phyloP scores from a whole-genome alignment of 2,113 vertebrate species.

The Colossoma macropomum region DNA sequence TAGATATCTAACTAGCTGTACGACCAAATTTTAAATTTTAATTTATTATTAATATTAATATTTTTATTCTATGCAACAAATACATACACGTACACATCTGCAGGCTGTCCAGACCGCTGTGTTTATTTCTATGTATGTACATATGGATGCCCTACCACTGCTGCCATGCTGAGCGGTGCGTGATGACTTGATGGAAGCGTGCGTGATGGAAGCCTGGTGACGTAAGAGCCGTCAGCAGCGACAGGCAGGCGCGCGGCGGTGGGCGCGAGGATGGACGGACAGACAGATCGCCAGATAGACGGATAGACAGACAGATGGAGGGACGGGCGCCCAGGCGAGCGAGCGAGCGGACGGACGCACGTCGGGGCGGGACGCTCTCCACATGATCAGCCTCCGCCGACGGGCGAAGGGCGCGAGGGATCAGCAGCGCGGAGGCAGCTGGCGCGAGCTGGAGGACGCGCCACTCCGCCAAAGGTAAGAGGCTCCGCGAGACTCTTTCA shows the following conservation, averaged over 20 bases:
- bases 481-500: not conserved
- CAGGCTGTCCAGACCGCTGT: too few species aligned
- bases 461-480: conserved; percentile 57
- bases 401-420: conserved; percentile 61
- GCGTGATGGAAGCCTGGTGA: conserved; percentile 72
- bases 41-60: too few species aligned
- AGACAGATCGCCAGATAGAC: conserved; percentile 61
- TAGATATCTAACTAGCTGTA: too few species aligned
- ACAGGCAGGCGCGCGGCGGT: conserved; percentile 59
- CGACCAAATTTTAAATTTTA: too few species aligned
- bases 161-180: conserved; percentile 11
- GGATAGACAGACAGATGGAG: too few species aligned
- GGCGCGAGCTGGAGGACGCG: conserved; percentile 57
- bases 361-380: conserved; percentile 73
- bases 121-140: too few species aligned
- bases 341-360: conserved; percentile 71
- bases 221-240: conserved; percentile 75
- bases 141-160: not conserved
- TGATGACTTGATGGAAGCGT: conserved; percentile 55
- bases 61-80: too few species aligned
- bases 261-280: conserved; percentile 64
- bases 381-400: conserved; percentile 66
- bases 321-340: not conserved
- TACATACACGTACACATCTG: too few species aligned
- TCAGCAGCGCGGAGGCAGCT: conserved; percentile 46